Percentiles rank a stretch among this genome's conserved stretches.
Conservation (phyloP, 2,888 invertebrate genomes). For the Melanargia galathea region DNA sequence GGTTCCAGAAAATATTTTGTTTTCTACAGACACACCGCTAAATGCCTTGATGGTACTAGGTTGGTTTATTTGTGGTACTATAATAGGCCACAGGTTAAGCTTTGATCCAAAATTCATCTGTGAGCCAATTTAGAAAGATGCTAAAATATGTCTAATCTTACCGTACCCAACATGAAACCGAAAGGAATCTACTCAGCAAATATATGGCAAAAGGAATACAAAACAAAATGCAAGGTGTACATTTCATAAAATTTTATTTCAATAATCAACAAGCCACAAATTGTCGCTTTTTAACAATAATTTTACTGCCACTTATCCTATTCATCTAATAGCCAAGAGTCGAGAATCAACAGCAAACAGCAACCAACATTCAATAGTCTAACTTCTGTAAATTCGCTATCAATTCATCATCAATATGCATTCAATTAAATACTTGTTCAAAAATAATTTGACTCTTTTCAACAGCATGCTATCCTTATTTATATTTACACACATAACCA, state of each 20-base stretch:
- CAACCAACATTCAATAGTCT: not conserved
- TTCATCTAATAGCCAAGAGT: not conserved
- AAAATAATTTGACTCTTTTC: no score
- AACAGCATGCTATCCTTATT: not conserved
- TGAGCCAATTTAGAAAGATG: not conserved
- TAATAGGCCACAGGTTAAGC: not conserved
- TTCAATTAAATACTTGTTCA: not conserved
- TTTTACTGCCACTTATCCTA: not conserved
- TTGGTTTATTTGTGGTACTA: not conserved
- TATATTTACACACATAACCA: not conserved
- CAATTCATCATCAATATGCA: not conserved
- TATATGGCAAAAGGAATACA: not conserved
- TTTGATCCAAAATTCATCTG: not conserved
- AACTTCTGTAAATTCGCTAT: not conserved
- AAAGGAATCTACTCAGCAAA: not conserved
- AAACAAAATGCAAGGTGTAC: not conserved
- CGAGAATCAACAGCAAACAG: not conserved
- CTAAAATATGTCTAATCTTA: not conserved
- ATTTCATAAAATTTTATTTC: constrained; percentile 15
- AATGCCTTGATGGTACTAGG: no score
- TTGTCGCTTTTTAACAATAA: not conserved
- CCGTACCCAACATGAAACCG: not conserved
- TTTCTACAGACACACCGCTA: no score
- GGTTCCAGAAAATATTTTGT: no score
- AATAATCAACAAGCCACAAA: not conserved